Percentiles rank a stretch among this genome's conserved stretches.
Evolutionary conservation across 2,888 invertebrate genomes (phyloP).

Genomic region (Platerodrilus igneus): DNA sequence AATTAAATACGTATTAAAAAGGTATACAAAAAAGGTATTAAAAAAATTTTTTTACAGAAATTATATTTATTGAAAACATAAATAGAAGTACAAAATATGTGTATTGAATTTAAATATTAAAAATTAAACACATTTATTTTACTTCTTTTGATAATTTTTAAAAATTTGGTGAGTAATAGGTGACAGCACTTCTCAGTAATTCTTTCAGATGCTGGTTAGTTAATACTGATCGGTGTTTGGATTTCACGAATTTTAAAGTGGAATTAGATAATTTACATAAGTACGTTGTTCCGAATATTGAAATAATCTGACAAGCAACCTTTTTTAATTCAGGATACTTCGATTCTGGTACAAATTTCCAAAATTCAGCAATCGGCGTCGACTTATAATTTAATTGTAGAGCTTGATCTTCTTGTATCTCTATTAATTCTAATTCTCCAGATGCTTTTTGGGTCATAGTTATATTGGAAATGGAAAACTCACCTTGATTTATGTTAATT

Average conservation of each 20-base stretch:
- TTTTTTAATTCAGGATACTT: conserved; percentile 27
- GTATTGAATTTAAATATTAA: too few relatives aligned
- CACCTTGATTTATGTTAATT: conserved; percentile 25
- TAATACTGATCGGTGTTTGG: too few relatives aligned
- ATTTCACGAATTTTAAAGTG: conserved; percentile 19
- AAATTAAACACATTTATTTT: too few relatives aligned
- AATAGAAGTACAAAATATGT: too few relatives aligned
- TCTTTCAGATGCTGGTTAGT: too few relatives aligned
- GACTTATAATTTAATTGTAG: conserved; percentile 22
- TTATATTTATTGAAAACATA: too few relatives aligned
- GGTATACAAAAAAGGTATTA: too few relatives aligned
- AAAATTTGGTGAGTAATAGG: too few relatives aligned
- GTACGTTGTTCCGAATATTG: conserved; percentile 26
- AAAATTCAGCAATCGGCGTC: conserved; percentile 23
- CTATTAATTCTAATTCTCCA: conserved; percentile 31
- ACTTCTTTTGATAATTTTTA: too few relatives aligned
- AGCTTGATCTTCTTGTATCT: conserved; percentile 26
- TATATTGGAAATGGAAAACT: conserved; percentile 28
- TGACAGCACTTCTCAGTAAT: too few relatives aligned
- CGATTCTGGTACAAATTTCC: conserved; percentile 25
- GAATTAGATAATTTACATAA: conserved; percentile 21
- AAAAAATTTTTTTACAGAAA: too few relatives aligned
- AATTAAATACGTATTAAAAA: too few relatives aligned
- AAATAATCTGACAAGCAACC: conserved; percentile 25
- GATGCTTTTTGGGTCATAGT: conserved; percentile 28